Evolutionary conservation across 2,797 vertebrate genomes (phyloP).

Genomic region (Oreochromis mossambicus): DNA sequence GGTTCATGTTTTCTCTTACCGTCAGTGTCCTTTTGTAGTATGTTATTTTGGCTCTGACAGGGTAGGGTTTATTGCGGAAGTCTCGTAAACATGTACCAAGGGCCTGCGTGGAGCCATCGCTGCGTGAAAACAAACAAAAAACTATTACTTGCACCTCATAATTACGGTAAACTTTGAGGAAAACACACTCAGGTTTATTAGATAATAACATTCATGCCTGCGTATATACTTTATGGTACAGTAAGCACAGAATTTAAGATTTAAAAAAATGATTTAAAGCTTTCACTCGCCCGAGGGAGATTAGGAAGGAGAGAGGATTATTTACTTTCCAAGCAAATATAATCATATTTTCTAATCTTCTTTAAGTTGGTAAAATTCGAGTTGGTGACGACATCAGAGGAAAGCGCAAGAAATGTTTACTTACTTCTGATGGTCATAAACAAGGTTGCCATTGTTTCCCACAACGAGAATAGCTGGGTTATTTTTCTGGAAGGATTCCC

Average conservation of each 20-base stretch:
- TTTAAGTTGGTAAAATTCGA: constrained; percentile 64
- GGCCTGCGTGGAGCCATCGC: constrained; percentile 89
- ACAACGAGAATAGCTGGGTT: constrained; percentile 90
- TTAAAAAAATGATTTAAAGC: constrained; percentile 67
- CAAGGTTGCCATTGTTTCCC: constrained; percentile 92
- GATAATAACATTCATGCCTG: constrained; percentile 40
- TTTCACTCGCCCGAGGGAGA: constrained; percentile 64
- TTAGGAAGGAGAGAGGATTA: constrained; percentile 74
- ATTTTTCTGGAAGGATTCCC: constrained; percentile 85
- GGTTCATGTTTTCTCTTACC: constrained; percentile 69
- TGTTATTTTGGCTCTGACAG: constrained; percentile 85
- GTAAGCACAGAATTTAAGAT: constrained; percentile 36
- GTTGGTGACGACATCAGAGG: constrained; percentile 37
- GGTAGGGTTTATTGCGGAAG: constrained; percentile 97
- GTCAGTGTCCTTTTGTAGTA: constrained; percentile 89
- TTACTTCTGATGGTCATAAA: constrained; percentile 97
- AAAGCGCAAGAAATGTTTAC: constrained; percentile 63
- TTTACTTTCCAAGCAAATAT: constrained; percentile 73
- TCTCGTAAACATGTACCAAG: constrained; percentile 93
- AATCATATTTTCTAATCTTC: constrained; percentile 78
- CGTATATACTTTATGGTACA: constrained; percentile 14
- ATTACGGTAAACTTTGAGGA: background rate
- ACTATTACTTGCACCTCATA: background rate
- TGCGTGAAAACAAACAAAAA: constrained; percentile 51
- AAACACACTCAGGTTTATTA: background rate